Base-by-base conservation (phyloP, 2,888 invertebrate species). In the Phania funesta region DNA sequence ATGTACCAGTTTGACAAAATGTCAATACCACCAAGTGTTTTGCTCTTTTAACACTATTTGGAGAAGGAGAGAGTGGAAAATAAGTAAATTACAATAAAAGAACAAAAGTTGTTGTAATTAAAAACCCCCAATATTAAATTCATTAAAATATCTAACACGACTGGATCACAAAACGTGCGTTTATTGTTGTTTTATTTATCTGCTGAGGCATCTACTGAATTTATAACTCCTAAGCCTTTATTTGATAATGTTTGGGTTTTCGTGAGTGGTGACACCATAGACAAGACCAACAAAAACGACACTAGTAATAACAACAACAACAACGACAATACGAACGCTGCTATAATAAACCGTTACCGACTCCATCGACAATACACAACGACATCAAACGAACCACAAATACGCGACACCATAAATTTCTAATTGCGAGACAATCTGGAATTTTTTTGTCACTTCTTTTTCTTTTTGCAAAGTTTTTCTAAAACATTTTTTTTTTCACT, bases 331-430 rank as follows among this genome's bases (percentile, higher is more conserved):
- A 74, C 64, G 46, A 75, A 20, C 11, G 58, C 60, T 48, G 64
- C 38, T 60, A 60, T 67, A 64, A 62, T 56, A 76, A 75, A 67
- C 80, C 73, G 58, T 65, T 70, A 71, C 77, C 77, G 46, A 70
- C 81, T 68, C 58, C 80, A 68, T 44, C 52, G 70, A 71, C 46
- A 77, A 50, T 71, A 81, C 24, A 81, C 76, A 74, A 82, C 77
- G 81, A 82, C 82, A 75, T 75, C 78, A 83, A 84, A 83, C 78
- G 79, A 79, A 80, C 83, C 83, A 81, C 83, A 77, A 81, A 84
- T 70, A 81, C 84, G 84, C 84, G 84, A 84, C 84, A 84, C 77
- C 80, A 84, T 83, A 74, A 80, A 83, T 80, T 74, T 81, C 80
- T 83, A 84, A 80, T 83, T 84, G 83, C 84, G 79, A 84, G 84